Evolutionary conservation across 2,113 vertebrate genomes (phyloP).

Genomic region (Formicarius rufipectus): DNA sequence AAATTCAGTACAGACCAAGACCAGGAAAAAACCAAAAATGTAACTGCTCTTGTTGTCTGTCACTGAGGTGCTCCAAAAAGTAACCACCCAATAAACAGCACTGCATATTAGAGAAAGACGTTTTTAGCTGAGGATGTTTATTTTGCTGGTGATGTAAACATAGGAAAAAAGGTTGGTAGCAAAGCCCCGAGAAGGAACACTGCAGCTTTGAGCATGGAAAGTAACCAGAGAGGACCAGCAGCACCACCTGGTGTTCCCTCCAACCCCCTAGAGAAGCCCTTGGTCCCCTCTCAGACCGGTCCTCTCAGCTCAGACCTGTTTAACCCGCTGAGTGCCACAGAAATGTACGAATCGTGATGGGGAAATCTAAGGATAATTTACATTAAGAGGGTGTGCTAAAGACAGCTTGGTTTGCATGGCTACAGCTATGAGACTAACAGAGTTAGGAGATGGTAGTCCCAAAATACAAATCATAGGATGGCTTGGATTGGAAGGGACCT

Average conservation of each 20-base stretch:
- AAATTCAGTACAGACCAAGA: background rate
- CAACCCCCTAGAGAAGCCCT: background rate
- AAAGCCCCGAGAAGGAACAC: background rate
- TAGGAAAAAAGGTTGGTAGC: background rate
- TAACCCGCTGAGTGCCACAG: background rate
- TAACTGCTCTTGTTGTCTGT: background rate
- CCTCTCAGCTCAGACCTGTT: background rate
- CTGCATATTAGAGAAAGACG: background rate
- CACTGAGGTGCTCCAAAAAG: background rate
- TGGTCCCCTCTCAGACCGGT: background rate
- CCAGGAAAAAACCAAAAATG: background rate
- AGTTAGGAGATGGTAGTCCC: background rate
- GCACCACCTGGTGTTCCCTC: constrained; percentile 70
- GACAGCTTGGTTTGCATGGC: background rate
- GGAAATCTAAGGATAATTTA: background rate
- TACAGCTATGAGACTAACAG: background rate
- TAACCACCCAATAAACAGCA: background rate
- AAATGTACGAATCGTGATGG: background rate
- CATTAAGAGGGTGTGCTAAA: background rate
- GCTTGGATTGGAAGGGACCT: background rate
- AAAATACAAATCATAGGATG: background rate
- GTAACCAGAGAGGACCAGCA: background rate
- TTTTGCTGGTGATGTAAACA: constrained; percentile 5
- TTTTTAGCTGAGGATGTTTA: background rate
- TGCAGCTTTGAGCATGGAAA: background rate